Conservation (phyloP, 2,888 invertebrate genomes). For the Serrognathus titanus region DNA sequence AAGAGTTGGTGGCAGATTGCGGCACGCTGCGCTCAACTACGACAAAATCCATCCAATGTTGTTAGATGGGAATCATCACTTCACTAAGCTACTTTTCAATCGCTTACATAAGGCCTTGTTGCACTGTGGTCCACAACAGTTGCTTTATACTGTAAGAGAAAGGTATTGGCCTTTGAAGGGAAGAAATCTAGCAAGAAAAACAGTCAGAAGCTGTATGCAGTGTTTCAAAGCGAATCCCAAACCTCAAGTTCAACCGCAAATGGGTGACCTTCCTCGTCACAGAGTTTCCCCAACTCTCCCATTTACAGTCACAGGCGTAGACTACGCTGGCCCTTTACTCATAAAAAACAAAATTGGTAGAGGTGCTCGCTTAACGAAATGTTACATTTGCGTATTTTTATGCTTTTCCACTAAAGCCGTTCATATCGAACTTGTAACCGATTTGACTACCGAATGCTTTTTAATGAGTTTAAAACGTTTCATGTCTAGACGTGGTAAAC, state of each 20-base stretch:
- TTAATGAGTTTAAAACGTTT: conserved; percentile 35
- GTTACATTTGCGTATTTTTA: conserved; percentile 30
- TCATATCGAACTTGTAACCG: conserved; percentile 36
- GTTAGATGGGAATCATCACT: conserved; percentile 1
- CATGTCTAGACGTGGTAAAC: conserved; percentile 30
- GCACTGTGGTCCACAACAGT: conserved; percentile 7
- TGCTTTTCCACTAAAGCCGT: conserved; percentile 36
- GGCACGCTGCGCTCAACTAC: background rate
- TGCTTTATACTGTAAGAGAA: conserved; percentile 6
- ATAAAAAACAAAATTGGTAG: conserved; percentile 10
- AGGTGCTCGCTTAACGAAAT: conserved; percentile 16
- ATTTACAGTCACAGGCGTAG: conserved; percentile 15
- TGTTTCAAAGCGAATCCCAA: background rate
- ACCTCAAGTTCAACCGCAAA: background rate
- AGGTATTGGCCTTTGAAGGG: conserved; percentile 8
- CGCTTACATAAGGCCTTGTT: conserved; percentile 2
- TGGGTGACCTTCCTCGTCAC: conserved; percentile 9
- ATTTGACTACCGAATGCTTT: conserved; percentile 33
- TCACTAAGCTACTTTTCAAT: conserved; percentile 8
- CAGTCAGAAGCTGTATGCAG: background rate
- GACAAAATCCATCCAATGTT: conserved; percentile 6
- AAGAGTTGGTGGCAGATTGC: conserved; percentile 7
- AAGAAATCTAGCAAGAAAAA: background rate
- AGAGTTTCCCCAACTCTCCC: conserved; percentile 1
- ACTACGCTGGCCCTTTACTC: conserved; percentile 20